Conservation (phyloP, 2,888 invertebrate genomes). For the Apamea anceps region DNA sequence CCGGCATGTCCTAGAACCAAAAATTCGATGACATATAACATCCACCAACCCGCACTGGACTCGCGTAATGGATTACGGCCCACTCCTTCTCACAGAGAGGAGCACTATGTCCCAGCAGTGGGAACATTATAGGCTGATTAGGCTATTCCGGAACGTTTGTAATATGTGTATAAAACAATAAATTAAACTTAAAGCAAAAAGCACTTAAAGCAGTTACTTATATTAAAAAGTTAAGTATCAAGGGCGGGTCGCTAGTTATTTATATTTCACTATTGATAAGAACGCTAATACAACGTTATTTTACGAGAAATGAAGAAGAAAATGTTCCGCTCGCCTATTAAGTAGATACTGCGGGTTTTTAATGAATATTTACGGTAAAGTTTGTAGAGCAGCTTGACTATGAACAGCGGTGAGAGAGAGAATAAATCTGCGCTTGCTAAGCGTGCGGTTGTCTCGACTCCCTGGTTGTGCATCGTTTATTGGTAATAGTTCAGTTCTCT, state of each 20-base stretch:
- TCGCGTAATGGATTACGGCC: not conserved
- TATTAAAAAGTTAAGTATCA: not conserved
- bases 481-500: constrained; percentile 5
- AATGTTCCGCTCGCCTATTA: constrained; percentile 9
- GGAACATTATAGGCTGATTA: not conserved
- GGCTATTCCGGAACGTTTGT: not conserved
- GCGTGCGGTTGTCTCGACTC: not conserved
- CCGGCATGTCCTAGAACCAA: not conserved
- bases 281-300: constrained; percentile 18
- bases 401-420: constrained; percentile 3
- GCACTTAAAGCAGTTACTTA: not conserved
- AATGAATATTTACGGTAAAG: constrained; percentile 47
- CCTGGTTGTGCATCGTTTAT: not conserved
- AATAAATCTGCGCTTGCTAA: constrained; percentile 21
- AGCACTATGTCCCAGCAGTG: not conserved
- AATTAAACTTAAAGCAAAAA: not conserved
- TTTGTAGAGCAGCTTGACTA: constrained; percentile 11
- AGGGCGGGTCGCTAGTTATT: not conserved
- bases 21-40: not conserved
- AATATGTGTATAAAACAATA: not conserved
- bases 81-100: not conserved
- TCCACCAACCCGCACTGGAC: not conserved
- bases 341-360: constrained; percentile 19
- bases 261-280: constrained; percentile 23
- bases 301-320: constrained; percentile 27